Percentiles rank a stretch among this genome's conserved stretches.
These are phyloP conservation scores for Pachymerium ferrugineum DNA, from an alignment of 2,888 invertebrate genomes.

Conservation along the genomic window DNA sequence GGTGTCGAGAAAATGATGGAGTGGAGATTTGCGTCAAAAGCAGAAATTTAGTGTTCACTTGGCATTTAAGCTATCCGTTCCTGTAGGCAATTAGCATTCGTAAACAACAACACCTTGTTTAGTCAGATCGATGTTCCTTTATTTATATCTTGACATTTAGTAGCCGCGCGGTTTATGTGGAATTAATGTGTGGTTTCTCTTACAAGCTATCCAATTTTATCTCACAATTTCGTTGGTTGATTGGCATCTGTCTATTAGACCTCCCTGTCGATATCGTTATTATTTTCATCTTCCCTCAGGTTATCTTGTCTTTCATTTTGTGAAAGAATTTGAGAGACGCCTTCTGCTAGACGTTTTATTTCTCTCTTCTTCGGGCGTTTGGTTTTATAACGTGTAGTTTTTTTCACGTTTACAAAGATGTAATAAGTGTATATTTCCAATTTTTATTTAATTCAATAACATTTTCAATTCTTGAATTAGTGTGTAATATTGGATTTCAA, in stretches of 20 bases:
- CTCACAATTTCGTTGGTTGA: not conserved
- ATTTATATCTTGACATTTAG: not conserved
- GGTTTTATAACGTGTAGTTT: not conserved
- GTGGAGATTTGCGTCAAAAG: not conserved
- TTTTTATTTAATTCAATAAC: too few species aligned
- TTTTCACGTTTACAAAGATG: too few species aligned
- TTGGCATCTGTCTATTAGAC: conserved; percentile 14
- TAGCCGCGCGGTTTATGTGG: not conserved
- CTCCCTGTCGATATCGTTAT: not conserved
- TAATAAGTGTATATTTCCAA: too few species aligned
- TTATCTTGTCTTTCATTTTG: not conserved
- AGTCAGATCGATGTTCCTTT: not conserved
- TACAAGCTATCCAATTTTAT: not conserved
- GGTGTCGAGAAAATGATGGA: too few species aligned
- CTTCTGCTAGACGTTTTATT: not conserved
- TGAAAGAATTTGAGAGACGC: not conserved
- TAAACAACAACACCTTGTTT: not conserved
- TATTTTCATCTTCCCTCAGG: not conserved
- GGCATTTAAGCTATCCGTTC: not conserved
- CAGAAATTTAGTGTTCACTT: not conserved
- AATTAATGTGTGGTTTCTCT: conserved; percentile 12
- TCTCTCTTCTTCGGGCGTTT: not conserved
- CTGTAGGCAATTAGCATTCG: conserved; percentile 1
- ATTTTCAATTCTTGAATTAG: too few species aligned
- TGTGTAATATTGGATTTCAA: too few species aligned